A percentile compares a stretch with the other conserved stretches of the same genome.
Conservation (phyloP, 1,140 invertebrate species). For the silkworm (Bombyx mori) region ASM3026992v2 NC_085126.1:8251001-8251500, state of each 20-base stretch:
- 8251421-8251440: background rate
- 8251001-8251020: background rate
- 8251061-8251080: background rate
- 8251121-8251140: constrained; percentile 1
- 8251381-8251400: background rate
- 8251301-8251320: background rate
- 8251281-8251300: constrained; percentile 2
- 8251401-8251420: background rate
- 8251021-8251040: background rate
- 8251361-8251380: background rate
- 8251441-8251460: background rate
- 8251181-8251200: background rate
- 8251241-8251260: constrained; percentile 5
- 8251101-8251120: constrained; percentile 14
- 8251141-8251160: constrained; percentile 1
- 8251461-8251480: constrained; percentile 1
- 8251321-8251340: background rate
- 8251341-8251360: too few species aligned
- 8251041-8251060: constrained; percentile 1
- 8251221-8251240: constrained; percentile 5
- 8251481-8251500: too few species aligned
- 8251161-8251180: background rate
- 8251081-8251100: constrained; percentile 14
- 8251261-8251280: background rate
- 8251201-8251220: constrained; percentile 4